Evolutionary conservation across 1,140 invertebrate species (phyloP).

Genomic region (Cydia fagiglandana): DNA sequence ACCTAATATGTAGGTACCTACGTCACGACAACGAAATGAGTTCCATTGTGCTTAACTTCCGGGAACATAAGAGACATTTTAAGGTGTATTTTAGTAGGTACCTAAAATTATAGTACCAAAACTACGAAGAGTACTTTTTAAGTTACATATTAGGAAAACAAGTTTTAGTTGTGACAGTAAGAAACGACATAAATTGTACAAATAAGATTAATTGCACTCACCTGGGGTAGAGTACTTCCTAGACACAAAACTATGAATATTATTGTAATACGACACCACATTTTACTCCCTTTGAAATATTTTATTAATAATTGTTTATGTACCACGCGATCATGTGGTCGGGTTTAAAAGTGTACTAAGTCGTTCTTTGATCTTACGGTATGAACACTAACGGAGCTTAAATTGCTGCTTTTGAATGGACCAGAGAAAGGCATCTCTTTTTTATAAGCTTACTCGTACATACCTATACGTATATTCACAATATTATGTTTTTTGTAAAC

Average conservation of each 20-base stretch:
- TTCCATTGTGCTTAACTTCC: too few species aligned
- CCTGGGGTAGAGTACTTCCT: conserved; percentile 36
- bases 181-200: not conserved
- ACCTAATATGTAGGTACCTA: too few species aligned
- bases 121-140: too few species aligned
- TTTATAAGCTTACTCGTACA: too few species aligned
- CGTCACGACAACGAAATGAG: too few species aligned
- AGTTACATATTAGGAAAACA: too few species aligned
- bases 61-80: too few species aligned
- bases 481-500: too few species aligned
- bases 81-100: too few species aligned
- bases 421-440: not conserved
- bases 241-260: conserved; percentile 34
- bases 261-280: conserved; percentile 41
- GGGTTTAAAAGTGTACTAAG: conserved; percentile 64
- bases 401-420: conserved; percentile 56
- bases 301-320: conserved; percentile 24
- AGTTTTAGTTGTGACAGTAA: too few species aligned
- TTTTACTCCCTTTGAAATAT: conserved; percentile 32
- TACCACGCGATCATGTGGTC: conserved; percentile 41
- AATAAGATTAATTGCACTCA: conserved; percentile 35
- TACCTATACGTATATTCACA: too few species aligned
- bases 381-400: conserved; percentile 53
- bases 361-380: conserved; percentile 59
- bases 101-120: too few species aligned